Evolutionary conservation across 1,140 invertebrate genomes (phyloP).

Genomic region (Temnothorax curvispinosus): DNA sequence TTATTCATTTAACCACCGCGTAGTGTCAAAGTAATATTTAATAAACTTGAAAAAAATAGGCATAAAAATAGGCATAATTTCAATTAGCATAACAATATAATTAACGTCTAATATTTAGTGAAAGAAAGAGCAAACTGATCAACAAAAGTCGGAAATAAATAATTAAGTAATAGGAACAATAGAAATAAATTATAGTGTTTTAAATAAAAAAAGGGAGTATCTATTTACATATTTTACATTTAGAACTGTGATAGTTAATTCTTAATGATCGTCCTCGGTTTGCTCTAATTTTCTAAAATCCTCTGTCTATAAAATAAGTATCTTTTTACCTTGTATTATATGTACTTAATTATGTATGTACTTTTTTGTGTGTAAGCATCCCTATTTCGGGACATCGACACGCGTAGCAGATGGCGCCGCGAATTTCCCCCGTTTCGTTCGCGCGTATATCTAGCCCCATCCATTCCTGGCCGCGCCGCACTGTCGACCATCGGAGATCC

Average conservation of each 20-base stretch:
- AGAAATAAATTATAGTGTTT: neutral
- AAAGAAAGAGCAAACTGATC: neutral
- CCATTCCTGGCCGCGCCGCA: constrained; percentile 15
- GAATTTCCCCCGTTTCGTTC: neutral
- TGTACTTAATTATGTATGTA: neutral
- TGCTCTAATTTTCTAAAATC: neutral
- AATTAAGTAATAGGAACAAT: neutral
- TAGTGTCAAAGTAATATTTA: neutral
- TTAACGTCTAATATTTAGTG: neutral
- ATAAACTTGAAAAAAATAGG: neutral
- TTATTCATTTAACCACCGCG: neutral
- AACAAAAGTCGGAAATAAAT: neutral
- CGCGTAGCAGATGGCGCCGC: constrained; percentile 25
- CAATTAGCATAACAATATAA: neutral
- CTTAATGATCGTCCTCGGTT: neutral
- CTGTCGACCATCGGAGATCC: neutral
- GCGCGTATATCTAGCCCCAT: constrained; percentile 29
- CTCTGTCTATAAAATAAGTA: constrained; percentile 34
- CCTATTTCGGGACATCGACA: neutral
- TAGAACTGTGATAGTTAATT: neutral
- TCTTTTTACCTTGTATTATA: neutral
- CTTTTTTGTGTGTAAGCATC: neutral
- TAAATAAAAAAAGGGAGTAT: neutral
- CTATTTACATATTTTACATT: neutral
- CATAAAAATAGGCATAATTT: neutral